Evolutionary conservation across 2,113 vertebrate species (phyloP).

Genomic region (Galbula dea): DNA sequence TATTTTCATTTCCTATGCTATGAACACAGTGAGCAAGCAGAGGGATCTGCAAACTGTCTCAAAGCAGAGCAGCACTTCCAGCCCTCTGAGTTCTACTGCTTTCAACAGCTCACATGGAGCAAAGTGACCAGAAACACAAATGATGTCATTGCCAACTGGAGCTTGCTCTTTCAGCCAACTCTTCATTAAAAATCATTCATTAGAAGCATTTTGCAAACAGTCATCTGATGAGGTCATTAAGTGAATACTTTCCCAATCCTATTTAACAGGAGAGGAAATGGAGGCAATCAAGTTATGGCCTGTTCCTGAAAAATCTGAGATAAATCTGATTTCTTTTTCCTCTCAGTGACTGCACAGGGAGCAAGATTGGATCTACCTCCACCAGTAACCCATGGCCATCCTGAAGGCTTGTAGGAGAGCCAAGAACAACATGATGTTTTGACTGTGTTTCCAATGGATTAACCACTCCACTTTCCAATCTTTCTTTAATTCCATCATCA

Average conservation of each 20-base stretch:
- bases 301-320: constrained; percentile 24
- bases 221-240: neutral
- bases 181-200: constrained; percentile 37
- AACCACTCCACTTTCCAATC: constrained; percentile 15
- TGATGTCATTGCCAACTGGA: constrained; percentile 1
- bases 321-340: constrained; percentile 42
- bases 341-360: neutral
- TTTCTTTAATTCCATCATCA: neutral
- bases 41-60: accelerated
- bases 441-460: constrained; percentile 16
- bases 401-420: neutral
- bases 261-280: constrained; percentile 39
- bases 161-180: constrained; percentile 5
- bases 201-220: constrained; percentile 4
- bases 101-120: neutral
- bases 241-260: constrained; percentile 23
- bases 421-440: constrained; percentile 3
- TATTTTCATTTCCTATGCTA: accelerated
- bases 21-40: accelerated
- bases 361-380: neutral
- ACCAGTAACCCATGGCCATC: neutral
- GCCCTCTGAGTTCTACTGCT: neutral
- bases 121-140: neutral
- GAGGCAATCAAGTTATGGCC: constrained; percentile 17
- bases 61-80: neutral